Conservation (phyloP, 2,797 vertebrate genomes). For the Vireo griseus region DNA sequence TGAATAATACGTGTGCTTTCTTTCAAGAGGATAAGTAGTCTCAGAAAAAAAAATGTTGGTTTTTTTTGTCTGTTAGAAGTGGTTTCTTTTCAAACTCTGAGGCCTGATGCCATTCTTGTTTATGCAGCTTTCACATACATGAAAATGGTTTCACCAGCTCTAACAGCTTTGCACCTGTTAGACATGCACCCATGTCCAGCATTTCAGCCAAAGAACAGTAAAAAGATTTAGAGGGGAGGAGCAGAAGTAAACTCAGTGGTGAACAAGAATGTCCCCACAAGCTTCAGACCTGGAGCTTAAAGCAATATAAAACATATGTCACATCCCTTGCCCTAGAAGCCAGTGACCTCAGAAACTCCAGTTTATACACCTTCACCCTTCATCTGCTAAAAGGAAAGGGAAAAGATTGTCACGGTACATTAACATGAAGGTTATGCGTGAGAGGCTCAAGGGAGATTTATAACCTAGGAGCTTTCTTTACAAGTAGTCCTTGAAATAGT, state of each 20-base stretch:
- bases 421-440: not conserved
- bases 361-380: slow-evolving; percentile 29
- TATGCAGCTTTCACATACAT: fast-evolving
- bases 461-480: slow-evolving; percentile 19
- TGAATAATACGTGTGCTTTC: not conserved
- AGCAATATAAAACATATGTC: not conserved
- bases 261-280: not conserved
- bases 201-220: not conserved
- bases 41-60: not conserved
- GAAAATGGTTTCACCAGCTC: not conserved
- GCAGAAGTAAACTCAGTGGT: fast-evolving
- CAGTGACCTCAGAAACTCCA: not conserved
- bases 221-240: not conserved
- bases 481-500: not conserved
- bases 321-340: not conserved
- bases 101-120: not conserved
- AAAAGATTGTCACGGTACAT: slow-evolving; percentile 11
- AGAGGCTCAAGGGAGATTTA: not conserved
- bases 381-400: slow-evolving; percentile 10
- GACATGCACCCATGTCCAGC: not conserved
- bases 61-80: not conserved
- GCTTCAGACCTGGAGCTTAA: not conserved
- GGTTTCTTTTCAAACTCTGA: not conserved
- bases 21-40: not conserved
- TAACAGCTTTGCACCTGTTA: not conserved